These are phyloP conservation scores for Enteromius fasciolatus DNA, from an alignment of 2,797 vertebrate species.

Conservation along the genomic window DNA sequence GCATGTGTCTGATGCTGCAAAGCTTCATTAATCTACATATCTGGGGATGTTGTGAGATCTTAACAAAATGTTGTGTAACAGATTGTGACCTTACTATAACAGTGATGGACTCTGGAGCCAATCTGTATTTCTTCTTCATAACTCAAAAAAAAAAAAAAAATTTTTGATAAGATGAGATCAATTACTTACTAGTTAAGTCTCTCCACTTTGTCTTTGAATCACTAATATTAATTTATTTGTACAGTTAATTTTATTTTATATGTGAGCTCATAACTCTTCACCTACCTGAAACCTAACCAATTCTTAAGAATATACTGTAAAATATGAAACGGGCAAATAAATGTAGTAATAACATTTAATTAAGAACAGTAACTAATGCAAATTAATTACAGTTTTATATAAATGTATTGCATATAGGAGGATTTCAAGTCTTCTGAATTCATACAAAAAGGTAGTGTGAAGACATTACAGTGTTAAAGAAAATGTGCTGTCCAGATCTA, in stretches of 20 bases:
- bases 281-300: not conserved
- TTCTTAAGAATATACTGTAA: not conserved
- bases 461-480: too few relatives aligned
- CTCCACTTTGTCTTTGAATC: conserved; percentile 53
- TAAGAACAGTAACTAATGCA: not conserved
- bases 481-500: too few relatives aligned
- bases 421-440: not conserved
- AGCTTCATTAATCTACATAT: conserved; percentile 27
- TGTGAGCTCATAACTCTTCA: not conserved
- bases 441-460: not conserved
- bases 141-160: not conserved
- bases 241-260: too few relatives aligned
- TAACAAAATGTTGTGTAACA: not conserved
- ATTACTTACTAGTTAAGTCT: not conserved
- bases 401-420: not conserved
- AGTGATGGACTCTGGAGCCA: conserved; percentile 5
- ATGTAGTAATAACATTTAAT: not conserved
- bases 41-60: conserved; percentile 20
- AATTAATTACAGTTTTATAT: not conserved
- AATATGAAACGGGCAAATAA: not conserved
- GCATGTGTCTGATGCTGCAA: not conserved
- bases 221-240: not conserved
- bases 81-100: not conserved
- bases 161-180: not conserved
- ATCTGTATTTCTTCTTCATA: not conserved